Evolutionary conservation across 2,797 vertebrate genomes (phyloP), one percentile per base, ranked within the genome.

Genomic region (Sebastes nivosus): DNA sequence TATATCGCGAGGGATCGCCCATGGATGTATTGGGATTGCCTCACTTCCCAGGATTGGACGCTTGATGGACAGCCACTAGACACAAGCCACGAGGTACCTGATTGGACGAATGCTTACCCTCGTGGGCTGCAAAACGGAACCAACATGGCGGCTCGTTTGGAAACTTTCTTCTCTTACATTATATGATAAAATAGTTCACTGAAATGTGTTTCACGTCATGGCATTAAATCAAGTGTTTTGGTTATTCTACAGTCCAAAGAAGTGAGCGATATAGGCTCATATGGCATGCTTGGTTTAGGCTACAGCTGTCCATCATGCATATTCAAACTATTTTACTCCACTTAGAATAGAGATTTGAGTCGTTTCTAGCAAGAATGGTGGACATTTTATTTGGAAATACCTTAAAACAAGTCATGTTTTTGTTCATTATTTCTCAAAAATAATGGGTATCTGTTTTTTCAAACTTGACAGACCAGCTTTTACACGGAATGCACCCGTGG

Each of bases 401-500:
- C 50, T 8, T 58, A 9, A 68, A 57, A 50, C 1, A 54, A 22
- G 4, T 13, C 13, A 25, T 18, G 22, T 25, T n/a, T 27, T 24
- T 7, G 24, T 38, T 50, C 4, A 12, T 9, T 0, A 16, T 52
- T 32, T 63, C 8, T 20, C 6, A 0, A 67, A 69, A 69, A 73
- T n/a, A 27, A 27, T 5, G 10, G 6, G 1, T 4, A 25, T 1
- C 5, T 50, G 2, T 4, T 24, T n/a, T 58, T 25, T 13, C 1
- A 3, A 32, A 66, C 30, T 54, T 20, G 22, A n/a, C 6, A 4
- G 13, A 34, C 1, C 8, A 42, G 59, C 74, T 79, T 87, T 91
- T 91, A 85, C 65, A 3, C 61, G 88, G 85, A 86, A 81, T 36
- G 61, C n/a, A 4, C 36, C 4, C 0, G 6, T 10, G 24, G 16